These are phyloP conservation scores for Ditula angustiorana DNA, from an alignment of 2,888 invertebrate species.

Conservation along the genomic window DNA sequence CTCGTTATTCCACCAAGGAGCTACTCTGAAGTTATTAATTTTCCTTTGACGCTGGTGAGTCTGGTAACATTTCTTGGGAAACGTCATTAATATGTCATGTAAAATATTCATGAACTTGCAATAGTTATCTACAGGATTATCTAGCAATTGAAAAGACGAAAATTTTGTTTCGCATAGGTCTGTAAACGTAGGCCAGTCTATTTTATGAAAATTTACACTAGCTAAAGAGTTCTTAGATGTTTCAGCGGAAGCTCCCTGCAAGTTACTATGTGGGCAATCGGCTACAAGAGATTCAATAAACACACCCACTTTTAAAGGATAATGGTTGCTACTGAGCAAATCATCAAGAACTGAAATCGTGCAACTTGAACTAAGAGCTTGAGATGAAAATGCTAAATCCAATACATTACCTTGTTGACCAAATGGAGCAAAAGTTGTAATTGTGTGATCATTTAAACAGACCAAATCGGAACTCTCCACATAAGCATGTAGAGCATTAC, in stretches of 20 bases:
- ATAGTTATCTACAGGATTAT: background rate
- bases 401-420: slow-evolving; percentile 4
- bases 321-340: slow-evolving; percentile 4
- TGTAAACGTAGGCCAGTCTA: background rate
- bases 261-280: no score
- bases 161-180: background rate
- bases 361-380: background rate
- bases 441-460: slow-evolving; percentile 6
- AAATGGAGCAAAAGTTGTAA: background rate
- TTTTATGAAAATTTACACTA: background rate
- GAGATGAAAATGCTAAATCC: slow-evolving; percentile 4
- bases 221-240: background rate
- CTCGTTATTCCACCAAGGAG: background rate
- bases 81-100: background rate
- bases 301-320: background rate
- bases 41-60: no score
- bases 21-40: background rate
- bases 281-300: background rate
- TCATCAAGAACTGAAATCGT: background rate
- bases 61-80: slow-evolving; percentile 3
- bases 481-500: slow-evolving; percentile 7
- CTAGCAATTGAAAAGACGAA: background rate
- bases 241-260: no score
- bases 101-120: background rate
- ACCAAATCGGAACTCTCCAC: background rate